A percentile compares a stretch with the other conserved stretches of the same genome.
Conservation (phyloP, 2,797 vertebrate species). For the Sardinella longiceps region DNA sequence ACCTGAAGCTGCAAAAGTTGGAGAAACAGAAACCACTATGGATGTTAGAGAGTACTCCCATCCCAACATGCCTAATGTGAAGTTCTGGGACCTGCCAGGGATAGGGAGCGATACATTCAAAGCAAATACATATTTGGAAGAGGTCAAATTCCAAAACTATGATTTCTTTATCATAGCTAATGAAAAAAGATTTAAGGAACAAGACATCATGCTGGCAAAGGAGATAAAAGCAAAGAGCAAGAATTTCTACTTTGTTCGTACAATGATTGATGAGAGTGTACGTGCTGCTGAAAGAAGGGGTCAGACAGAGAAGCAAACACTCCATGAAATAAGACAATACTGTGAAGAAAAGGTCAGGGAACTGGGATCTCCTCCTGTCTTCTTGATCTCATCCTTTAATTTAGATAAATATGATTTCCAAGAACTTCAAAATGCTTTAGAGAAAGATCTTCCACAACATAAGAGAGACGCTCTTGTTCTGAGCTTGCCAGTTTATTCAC, state of each 20-base stretch:
- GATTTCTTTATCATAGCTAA: slow-evolving; percentile 78
- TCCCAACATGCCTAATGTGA: too few species aligned
- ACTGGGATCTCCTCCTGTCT: slow-evolving; percentile 35
- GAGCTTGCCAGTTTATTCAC: not conserved
- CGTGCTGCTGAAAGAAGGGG: too few species aligned
- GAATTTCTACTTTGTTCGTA: slow-evolving; percentile 76
- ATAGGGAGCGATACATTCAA: too few species aligned
- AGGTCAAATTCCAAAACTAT: slow-evolving; percentile 67
- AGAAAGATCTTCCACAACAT: slow-evolving; percentile 34
- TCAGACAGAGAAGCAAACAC: too few species aligned
- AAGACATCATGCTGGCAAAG: too few species aligned
- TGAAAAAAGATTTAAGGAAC: slow-evolving; percentile 62
- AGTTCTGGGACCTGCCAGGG: too few species aligned
- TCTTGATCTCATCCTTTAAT: too few species aligned
- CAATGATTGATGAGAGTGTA: slow-evolving; percentile 74
- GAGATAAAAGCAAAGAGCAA: slow-evolving; percentile 67
- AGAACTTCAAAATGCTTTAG: slow-evolving; percentile 18
- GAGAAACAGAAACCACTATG: too few species aligned
- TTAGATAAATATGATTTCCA: slow-evolving; percentile 45
- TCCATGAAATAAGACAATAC: slow-evolving; percentile 63
- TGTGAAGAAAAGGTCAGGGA: slow-evolving; percentile 44
- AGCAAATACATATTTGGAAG: too few species aligned
- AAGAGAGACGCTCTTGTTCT: slow-evolving; percentile 34
- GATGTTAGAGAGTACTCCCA: too few species aligned
- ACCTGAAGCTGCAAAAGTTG: too few species aligned